Conservation (phyloP, 2,888 invertebrate genomes). For the Ochropacha duplaris region DNA sequence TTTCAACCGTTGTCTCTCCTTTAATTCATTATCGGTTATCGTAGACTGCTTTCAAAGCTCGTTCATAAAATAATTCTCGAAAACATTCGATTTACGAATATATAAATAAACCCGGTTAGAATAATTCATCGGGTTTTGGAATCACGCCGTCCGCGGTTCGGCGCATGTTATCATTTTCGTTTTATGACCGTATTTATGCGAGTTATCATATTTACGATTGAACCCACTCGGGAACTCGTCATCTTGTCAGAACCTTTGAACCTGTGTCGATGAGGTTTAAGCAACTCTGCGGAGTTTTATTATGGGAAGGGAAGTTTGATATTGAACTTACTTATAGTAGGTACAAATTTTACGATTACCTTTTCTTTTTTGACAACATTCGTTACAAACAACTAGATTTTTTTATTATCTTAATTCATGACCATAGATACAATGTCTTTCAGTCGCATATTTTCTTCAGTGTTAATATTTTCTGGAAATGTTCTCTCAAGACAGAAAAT, state of each 20-base stretch:
- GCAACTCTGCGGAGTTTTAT: conserved; percentile 17
- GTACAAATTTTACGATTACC: no score
- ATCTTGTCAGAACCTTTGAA: background rate
- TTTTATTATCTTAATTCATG: no score
- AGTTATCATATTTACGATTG: conserved; percentile 57
- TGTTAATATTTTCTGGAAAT: no score
- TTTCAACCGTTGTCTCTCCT: no score
- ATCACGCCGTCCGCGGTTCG: conserved; percentile 17
- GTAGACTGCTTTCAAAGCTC: background rate
- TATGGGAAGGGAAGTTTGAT: background rate
- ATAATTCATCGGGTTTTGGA: conserved; percentile 18
- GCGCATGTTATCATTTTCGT: conserved; percentile 33
- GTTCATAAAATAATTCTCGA: background rate
- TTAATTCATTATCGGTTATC: no score
- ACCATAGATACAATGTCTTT: no score
- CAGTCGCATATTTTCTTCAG: no score
- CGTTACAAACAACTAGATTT: no score
- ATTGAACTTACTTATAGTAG: background rate
- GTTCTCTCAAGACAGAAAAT: no score
- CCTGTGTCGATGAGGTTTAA: conserved; percentile 18
- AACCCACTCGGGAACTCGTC: conserved; percentile 23
- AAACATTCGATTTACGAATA: background rate
- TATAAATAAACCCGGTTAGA: conserved; percentile 8
- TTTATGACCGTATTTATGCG: conserved; percentile 47
- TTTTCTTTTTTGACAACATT: no score